Base-by-base conservation (phyloP, 2,113 vertebrate species). In the Platichthys flesus region DNA sequence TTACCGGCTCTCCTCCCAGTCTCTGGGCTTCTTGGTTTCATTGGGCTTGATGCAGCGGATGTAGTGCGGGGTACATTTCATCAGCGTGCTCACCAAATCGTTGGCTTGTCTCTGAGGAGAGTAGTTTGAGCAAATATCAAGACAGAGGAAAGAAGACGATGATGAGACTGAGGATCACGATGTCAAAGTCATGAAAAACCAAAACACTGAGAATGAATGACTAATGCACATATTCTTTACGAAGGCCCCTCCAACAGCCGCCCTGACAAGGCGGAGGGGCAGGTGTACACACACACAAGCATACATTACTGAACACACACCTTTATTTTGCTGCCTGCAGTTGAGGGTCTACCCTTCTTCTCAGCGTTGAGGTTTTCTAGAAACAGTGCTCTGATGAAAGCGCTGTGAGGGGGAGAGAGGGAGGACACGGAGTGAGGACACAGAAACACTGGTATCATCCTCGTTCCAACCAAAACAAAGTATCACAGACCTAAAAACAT, bases 31-130 rank as follows among this genome's bases (percentile, higher is more conserved):
- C 93, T 99, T 99, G 20, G 98, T 99, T 86, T 99, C 98, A 0
- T 99, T 99, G 0, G 98, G 98, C 85, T 99, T 99, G 94, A 99
- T 99, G 89, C 98, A 99, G 79, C 98, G 97, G 86, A 99, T 99
- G 85, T 99, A 99, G 85, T 99, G 98, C 0, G 98, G 98, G 0
- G 97, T 99, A 6, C 98, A 99, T 82, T 98, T 99, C 97, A 99
- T 97, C 82, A 99, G 92, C 0, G 97, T 99, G 91, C 96, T 95
- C 89, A 99, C 98, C 15, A 99, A 94, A 86, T 99, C 97, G 24
- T 99, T 99, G 83, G 98, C 98, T 96, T 99, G 98, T 96, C 94
- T 99, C 98, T 99, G 85, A 54, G 84, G 78, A 42, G 7, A 37
- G 24, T 24, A 83, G 71, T 61, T 79, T 71, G 78, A 62, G 66